Evolutionary conservation across 2,888 invertebrate species (phyloP), one percentile per base, ranked within the genome.

Genomic region (Lordiphosa fenestrarum): DNA sequence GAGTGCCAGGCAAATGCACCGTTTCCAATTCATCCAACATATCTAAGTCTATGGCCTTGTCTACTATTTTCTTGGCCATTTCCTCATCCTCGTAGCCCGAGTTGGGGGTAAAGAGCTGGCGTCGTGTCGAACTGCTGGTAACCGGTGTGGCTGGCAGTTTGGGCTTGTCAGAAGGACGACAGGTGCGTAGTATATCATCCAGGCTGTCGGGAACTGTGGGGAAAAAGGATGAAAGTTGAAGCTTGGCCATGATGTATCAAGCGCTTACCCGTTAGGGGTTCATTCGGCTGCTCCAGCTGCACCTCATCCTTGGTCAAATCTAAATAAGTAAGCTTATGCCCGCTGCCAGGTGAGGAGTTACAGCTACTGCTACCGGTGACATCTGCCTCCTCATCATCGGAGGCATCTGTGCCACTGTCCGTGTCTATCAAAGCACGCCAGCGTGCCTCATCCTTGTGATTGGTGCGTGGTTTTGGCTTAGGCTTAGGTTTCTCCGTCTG

Each of bases 71-170:
- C 0, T 15, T 65, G 0, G 80, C 83, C 6, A 51, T 49, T 0
- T 6, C 6, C 0, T 80, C 78, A 3, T 74, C 69, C 37, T 89
- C 87, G 52, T 81, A 82, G 3, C 86, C 86, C 6, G 83, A 71
- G 30, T 76, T 72, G 0, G 87, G 86, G 0, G 87, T 89, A 44
- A 88, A 89, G 2, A 89, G 64, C 64, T 86, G 83, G 1, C 89
- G 84, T 19, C 87, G 88, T 13, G 75, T 73, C 25, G 69, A 81
- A 2, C 30, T 4, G 10, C 9, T 3, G 10, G 30, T 2, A 1
- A 1, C 2, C 9, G 81, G 78, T 0, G 87, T 84, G 3, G 70
- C 69, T 1, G 71, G 72, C 4, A 89, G 10, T 58, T 85, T 86
- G 0, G 85, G 68, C 12, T 87, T 88, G 1, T 71, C 77, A 4